These are phyloP conservation scores for Hydrolagus colliei DNA, from an alignment of 2,797 vertebrate genomes.

Conservation along the genomic window DNA sequence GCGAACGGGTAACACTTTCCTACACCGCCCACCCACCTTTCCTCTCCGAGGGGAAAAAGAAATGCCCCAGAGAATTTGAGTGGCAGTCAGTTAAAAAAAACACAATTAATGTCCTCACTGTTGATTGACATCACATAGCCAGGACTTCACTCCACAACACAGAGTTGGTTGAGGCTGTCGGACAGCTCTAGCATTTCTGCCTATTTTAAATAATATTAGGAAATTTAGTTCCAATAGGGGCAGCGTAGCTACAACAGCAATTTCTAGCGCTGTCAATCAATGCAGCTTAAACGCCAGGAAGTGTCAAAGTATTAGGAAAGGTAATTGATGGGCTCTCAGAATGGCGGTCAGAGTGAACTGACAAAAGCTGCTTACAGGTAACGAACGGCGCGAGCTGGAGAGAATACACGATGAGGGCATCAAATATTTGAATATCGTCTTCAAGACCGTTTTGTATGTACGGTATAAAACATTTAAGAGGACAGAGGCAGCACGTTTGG, in stretches of 20 bases:
- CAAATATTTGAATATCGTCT: neutral
- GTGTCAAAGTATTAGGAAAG: neutral
- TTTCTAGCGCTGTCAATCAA: neutral
- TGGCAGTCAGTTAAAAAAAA: neutral
- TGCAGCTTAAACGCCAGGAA: neutral
- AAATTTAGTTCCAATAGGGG: neutral
- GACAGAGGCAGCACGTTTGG: neutral
- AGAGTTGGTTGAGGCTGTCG: neutral
- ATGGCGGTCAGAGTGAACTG: neutral
- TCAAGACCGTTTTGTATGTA: neutral
- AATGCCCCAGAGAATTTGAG: neutral
- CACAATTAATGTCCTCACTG: neutral
- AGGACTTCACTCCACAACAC: neutral
- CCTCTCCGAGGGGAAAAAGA: neutral
- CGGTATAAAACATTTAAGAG: neutral
- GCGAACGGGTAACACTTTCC: neutral
- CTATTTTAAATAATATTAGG: neutral
- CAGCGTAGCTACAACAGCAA: neutral
- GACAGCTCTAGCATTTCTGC: neutral
- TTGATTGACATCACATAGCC: neutral
- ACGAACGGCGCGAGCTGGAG: too few species aligned
- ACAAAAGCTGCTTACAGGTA: neutral
- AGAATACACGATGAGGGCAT: neutral
- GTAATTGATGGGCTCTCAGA: neutral
- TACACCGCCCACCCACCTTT: neutral